These are phyloP conservation scores for Dasyprocta punctata DNA, from an alignment of 2,113 vertebrate genomes.

Conservation along the genomic window DNA sequence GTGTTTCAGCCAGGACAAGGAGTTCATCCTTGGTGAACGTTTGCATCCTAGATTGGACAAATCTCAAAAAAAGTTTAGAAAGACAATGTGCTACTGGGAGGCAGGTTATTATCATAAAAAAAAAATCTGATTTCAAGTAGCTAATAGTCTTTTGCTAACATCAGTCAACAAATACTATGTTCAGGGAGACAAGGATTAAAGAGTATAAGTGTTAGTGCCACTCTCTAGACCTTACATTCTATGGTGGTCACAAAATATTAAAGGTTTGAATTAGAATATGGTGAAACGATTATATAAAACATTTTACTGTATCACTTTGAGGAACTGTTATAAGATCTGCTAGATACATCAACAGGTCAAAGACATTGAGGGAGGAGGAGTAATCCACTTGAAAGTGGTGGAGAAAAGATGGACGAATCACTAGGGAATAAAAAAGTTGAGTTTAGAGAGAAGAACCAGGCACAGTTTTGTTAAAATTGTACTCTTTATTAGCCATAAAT, in stretches of 20 bases:
- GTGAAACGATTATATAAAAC: neutral
- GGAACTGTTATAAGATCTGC: slow-evolving; percentile 29
- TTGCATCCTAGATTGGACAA: too few species aligned
- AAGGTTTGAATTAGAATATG: slow-evolving; percentile 4
- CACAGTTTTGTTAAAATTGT: slow-evolving; percentile 79
- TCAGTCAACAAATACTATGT: neutral
- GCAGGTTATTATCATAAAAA: too few species aligned
- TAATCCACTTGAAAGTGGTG: slow-evolving; percentile 61
- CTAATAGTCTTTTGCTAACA: slow-evolving; percentile 1
- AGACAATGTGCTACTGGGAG: too few species aligned
- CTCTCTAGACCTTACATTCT: neutral
- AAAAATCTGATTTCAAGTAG: neutral
- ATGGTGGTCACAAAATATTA: neutral
- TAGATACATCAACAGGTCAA: slow-evolving; percentile 58
- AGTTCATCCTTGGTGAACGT: too few species aligned
- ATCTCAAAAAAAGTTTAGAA: too few species aligned
- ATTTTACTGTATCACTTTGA: slow-evolving; percentile 32
- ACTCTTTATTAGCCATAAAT: slow-evolving; percentile 85
- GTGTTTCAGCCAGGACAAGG: too few species aligned
- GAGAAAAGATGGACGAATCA: slow-evolving; percentile 77
- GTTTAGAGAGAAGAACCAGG: slow-evolving; percentile 67
- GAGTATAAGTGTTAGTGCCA: neutral
- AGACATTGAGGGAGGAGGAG: slow-evolving; percentile 2
- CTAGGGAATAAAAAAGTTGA: slow-evolving; percentile 71
- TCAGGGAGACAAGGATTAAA: slow-evolving; percentile 4